Base-by-base conservation (phyloP, 2,888 invertebrate species). In the Catotricha subobsoleta region DNA sequence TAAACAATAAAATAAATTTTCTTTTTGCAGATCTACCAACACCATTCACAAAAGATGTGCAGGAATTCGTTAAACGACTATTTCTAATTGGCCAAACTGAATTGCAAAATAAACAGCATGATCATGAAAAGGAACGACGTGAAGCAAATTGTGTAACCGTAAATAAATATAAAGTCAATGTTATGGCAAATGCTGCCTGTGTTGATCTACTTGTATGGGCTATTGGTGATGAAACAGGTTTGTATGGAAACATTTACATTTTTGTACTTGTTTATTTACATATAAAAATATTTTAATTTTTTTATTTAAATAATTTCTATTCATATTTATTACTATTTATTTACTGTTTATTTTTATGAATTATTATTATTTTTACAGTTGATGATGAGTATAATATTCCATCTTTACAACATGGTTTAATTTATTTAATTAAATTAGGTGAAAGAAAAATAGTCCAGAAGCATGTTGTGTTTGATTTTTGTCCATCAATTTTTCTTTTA, bases 131-230 rank as follows among this genome's bases (percentile, higher is more conserved):
- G 23, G 86, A 88, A 54, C 81, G 86, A 49, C 67, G 77, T 10
- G 86, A 86, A 53, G 80, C 74, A 44, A 84, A 84, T 59, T 80
- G 68, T 52, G 75, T 78, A 0, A 74, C 81, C 0, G 80, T 90
- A 3, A 87, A 91, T 61, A 83, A 84, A 58, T 90, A 88, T 58
- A 88, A 90, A 66, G 79, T 92, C 28, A 91, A 91, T 54, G 91
- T 95, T 0, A 88, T 90, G 78, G 90, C 92, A 1, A 94, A 94
- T 64, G 91, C 95, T 0, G 92, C 92, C 1, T 97, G 95, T 56
- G 91, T 98, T 0, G 95, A 98, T 61, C 68, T 98, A 7, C 69
- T 98, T 2, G 94, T 97, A 23, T 98, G 97, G 97, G 92, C 95
- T 1, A 91, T 94, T 48, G 82, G 84, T 1, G 95, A 95, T 60